phyloP scores from a whole-genome alignment of 2,113 vertebrate genomes.

The Leiothrix lutea region DNA sequence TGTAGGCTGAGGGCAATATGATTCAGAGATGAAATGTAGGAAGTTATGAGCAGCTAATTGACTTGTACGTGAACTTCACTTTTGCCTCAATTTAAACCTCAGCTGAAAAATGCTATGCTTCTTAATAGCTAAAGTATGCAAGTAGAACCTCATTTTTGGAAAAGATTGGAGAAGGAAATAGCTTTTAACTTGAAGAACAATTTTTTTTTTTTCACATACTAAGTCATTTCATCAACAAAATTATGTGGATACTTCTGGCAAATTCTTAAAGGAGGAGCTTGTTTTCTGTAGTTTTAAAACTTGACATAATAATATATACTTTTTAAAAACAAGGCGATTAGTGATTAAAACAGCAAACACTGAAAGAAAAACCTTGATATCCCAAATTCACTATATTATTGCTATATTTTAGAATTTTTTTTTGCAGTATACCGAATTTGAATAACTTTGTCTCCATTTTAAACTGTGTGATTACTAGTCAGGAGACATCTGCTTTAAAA shows the following conservation, averaged over 20 bases:
- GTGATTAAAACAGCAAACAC: neutral
- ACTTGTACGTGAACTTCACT: neutral
- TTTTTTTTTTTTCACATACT: neutral
- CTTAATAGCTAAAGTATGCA: neutral
- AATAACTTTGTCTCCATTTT: neutral
- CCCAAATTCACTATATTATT: neutral
- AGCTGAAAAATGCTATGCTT: neutral
- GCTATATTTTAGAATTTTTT: neutral
- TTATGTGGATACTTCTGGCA: neutral
- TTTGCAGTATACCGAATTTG: neutral
- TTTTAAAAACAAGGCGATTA: neutral
- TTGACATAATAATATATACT: neutral
- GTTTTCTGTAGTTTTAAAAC: neutral
- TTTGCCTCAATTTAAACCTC: neutral
- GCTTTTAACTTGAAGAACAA: neutral
- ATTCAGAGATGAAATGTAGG: neutral
- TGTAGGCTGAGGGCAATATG: neutral
- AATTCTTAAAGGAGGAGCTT: neutral
- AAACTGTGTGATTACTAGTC: neutral
- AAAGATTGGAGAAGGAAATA: neutral
- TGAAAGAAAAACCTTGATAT: neutral
- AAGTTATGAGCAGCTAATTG: neutral
- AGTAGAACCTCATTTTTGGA: neutral
- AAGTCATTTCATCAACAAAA: neutral
- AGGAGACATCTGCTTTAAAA: neutral